Evolutionary conservation across 2,113 vertebrate genomes (phyloP), one percentile per base, ranked within the genome.

Genomic region (Lasiurus cinereus): DNA sequence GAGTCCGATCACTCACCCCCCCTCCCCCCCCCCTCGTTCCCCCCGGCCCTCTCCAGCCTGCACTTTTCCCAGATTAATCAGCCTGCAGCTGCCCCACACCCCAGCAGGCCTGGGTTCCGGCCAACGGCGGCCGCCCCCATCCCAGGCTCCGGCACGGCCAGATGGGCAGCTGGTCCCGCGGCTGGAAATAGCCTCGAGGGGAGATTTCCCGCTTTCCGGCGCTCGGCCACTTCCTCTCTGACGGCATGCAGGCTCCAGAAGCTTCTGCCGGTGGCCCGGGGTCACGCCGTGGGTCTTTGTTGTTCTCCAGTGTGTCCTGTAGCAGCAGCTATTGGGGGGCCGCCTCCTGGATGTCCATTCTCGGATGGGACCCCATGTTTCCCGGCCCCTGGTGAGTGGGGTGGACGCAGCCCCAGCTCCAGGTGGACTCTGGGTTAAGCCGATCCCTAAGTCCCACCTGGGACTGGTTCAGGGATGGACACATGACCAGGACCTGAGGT

Each of bases 191-290:
- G 48, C 73, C 69, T 66, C 48, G 36, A 39, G 73, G 62, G 91
- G 89, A 92, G 83, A 90, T 31, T 91, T 29, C 46, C 72, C 73
- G 36, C 48, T 90, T 95, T 72, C 91, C 77, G n/a, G 80, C 22
- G 33, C 69, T 89, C 92, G 83, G 29, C 93, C 89, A 88, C 93
- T 95, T 96, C 96, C 82, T 83, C 82, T 82, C 91, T 77, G 89
- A 76, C 52, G 33, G 78, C 46, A 64, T 5, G 22, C 19, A 72
- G 48, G 73, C 62, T 94, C 96, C 62, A 93, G 92, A 85, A 92
- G 54, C 54, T 90, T 96, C 95, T 39, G 27, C 43, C 4, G 22
- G 22, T 19, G 77, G 73, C 78, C 5, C 18, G 84, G 54, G 59
- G 48, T 66, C 59, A 6, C 0, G 33, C 13, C 29, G 29, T 69